Evolutionary conservation across 2,113 vertebrate species (phyloP).

Genomic region (Sorex fumeus): DNA sequence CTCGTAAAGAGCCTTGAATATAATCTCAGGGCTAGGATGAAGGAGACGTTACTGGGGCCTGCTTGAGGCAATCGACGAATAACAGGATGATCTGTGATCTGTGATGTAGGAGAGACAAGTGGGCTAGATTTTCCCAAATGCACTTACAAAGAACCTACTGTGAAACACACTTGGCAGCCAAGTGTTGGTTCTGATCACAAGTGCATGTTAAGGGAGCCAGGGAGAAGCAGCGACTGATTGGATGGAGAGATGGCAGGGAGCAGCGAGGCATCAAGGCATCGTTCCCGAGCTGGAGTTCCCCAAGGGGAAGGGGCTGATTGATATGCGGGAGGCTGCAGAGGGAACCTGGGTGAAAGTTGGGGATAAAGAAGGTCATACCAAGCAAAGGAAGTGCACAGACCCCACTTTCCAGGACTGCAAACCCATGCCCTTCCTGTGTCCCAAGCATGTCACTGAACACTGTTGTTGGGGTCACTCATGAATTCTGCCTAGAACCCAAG

Average conservation of each 20-base stretch:
- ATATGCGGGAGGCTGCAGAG: neutral
- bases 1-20: no score
- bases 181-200: neutral
- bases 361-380: neutral
- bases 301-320: neutral
- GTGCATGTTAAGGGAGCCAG: neutral
- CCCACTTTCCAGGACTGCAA: no score
- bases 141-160: neutral
- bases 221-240: neutral
- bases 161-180: neutral
- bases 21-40: no score
- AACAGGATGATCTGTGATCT: no score
- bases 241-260: neutral
- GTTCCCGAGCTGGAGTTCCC: neutral
- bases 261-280: no score
- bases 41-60: no score
- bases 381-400: neutral
- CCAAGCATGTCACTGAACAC: no score
- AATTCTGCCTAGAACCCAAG: no score
- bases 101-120: slow-evolving; percentile 21
- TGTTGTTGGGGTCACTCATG: no score
- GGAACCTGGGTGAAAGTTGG: neutral
- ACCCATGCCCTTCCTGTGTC: no score
- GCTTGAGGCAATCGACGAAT: no score
- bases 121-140: neutral